phyloP scores from a whole-genome alignment of 2,888 invertebrate species.

The Lepeophtheirus nordmannii region DNA sequence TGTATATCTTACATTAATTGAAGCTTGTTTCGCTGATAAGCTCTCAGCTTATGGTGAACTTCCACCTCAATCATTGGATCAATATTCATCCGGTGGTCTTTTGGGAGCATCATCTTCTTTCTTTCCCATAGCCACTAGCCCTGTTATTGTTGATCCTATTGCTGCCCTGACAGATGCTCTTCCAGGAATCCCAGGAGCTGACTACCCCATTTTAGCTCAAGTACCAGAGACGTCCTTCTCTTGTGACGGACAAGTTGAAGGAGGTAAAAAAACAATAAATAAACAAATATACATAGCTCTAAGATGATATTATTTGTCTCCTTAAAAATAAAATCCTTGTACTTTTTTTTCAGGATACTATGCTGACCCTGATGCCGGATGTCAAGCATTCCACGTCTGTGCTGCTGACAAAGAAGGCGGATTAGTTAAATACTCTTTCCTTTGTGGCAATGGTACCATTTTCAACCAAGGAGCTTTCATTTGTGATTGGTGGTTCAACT shows the following conservation, averaged over 20 bases:
- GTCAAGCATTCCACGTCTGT: slow-evolving; percentile 3
- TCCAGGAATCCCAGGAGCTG: neutral
- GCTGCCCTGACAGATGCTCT: neutral
- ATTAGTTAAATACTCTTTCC: slow-evolving; percentile 57
- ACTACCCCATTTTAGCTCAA: neutral
- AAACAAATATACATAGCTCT: too few species aligned
- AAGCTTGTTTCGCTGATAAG: neutral
- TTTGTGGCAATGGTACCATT: slow-evolving; percentile 78
- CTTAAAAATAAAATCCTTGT: too few species aligned
- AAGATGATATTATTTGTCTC: too few species aligned
- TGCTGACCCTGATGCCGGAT: neutral
- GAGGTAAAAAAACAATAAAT: neutral
- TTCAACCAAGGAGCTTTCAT: slow-evolving; percentile 77
- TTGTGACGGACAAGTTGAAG: neutral
- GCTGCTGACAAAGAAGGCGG: neutral
- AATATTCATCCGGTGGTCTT: neutral
- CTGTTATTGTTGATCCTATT: neutral
- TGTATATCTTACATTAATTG: neutral
- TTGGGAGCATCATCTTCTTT: neutral
- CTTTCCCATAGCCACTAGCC: neutral
- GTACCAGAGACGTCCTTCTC: neutral
- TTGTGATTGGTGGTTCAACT: slow-evolving; percentile 90
- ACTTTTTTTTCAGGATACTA: neutral
- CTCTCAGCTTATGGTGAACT: neutral
- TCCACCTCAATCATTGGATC: neutral